phyloP scores from a whole-genome alignment of 2,888 invertebrate species.

The Vanessa cardui region DNA sequence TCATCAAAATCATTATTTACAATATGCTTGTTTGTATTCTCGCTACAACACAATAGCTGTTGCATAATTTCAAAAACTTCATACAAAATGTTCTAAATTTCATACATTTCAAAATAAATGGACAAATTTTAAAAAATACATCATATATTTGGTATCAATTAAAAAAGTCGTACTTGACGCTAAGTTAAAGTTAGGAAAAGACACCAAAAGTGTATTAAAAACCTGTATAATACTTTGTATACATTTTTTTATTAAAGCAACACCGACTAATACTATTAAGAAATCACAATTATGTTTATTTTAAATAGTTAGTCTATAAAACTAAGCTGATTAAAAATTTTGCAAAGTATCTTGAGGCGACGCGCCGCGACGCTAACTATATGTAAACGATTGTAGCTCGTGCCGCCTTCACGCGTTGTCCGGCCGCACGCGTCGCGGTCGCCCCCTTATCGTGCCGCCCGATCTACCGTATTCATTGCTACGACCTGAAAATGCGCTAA shows the following conservation, averaged over 20 bases:
- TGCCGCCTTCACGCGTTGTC: slow-evolving; percentile 50
- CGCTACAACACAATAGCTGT: slow-evolving; percentile 6
- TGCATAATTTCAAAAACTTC: slow-evolving; percentile 1
- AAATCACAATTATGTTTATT: not conserved
- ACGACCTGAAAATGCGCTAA: slow-evolving; percentile 67
- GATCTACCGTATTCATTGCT: slow-evolving; percentile 76
- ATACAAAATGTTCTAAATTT: not conserved
- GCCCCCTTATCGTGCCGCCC: slow-evolving; percentile 65
- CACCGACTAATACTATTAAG: not conserved
- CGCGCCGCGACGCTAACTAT: not conserved
- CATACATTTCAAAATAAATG: not conserved
- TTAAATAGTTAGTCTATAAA: not conserved
- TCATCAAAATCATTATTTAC: slow-evolving; percentile 12
- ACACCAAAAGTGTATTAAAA: too few species aligned
- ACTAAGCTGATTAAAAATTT: not conserved
- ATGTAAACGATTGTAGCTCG: slow-evolving; percentile 25
- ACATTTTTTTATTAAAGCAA: not conserved
- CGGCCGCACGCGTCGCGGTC: slow-evolving; percentile 50
- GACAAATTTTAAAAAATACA: too few species aligned
- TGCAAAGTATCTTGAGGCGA: not conserved
- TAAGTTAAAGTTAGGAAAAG: too few species aligned
- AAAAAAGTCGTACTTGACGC: too few species aligned
- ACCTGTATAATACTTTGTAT: too few species aligned
- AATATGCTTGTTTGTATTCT: slow-evolving; percentile 1
- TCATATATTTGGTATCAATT: not conserved